Base-by-base conservation (phyloP, 2,797 vertebrate species). In the Dryobates pubescens region DNA sequence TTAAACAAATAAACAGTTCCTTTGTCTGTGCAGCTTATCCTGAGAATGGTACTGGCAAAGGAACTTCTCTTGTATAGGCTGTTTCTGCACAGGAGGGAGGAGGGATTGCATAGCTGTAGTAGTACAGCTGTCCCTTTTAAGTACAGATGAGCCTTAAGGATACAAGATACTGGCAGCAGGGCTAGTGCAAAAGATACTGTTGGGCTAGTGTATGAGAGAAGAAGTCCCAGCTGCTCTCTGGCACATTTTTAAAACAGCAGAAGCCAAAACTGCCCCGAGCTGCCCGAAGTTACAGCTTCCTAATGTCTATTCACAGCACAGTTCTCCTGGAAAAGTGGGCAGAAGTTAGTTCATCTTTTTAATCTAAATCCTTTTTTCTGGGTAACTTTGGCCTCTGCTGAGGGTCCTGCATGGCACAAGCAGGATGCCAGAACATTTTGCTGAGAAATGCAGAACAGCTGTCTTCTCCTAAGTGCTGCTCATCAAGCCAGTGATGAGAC, bases 1-100 rank as follows among this genome's bases (percentile, higher is more conserved):
- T 84, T 91, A 73, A 90, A 73, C 26, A 79, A 67, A 26, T 65
- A 89, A 91, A 69, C 11, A 43, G 9, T 30, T 73, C 49, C 51
- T 79, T 59, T 54, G 36, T 47, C 65, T 75, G 15, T 58, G 36
- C 20, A 64, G 58, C 14, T 82, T 85, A 15, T 64, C 36, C 59
- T 73, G 57, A 72, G 56, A 82, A 54, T 17, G 9, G 11, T 32
- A 36, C n/a, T 30, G 54, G 43, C 64, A 82, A 64, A 90, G 30
- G 27, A 69, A 11, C 10, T 79, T 54, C 59, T 86, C 36, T 62
- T 53, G 23, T 43, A n/a, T 36, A 41, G 78, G 16, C 17, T 45
- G 34, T 61, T 65, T 65, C 34, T 7, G 0, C 53, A 16, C 17
- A 1, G 3, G 29, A n/a, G 18, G 29, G 38, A 88, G 27, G 34